Conservation (phyloP, 30 jellyfish, hydroid and myxozoan genomes). For the Cassiopea xamachana region DNA sequence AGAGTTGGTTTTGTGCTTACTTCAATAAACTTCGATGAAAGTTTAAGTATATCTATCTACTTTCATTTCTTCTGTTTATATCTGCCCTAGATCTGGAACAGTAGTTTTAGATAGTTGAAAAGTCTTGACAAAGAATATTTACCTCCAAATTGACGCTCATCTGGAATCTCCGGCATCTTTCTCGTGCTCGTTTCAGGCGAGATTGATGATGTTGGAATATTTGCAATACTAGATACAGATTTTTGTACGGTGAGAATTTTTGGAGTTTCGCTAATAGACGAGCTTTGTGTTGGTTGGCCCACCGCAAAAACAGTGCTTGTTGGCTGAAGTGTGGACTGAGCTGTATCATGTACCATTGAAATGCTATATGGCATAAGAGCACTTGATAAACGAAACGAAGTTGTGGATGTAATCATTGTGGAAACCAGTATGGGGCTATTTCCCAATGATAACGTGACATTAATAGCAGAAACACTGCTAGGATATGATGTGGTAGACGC, state of each 20-base stretch:
- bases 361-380: conserved; percentile 46
- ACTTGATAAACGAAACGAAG: conserved; percentile 17
- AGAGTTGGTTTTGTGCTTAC: too few relatives aligned
- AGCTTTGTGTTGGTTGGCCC: background rate
- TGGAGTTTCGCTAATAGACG: conserved; percentile 4
- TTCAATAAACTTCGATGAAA: too few relatives aligned
- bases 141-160: conserved; percentile 54
- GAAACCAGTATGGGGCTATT: conserved; percentile 11
- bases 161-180: conserved; percentile 60
- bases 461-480: background rate
- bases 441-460: background rate
- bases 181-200: background rate
- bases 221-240: background rate
- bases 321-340: conserved; percentile 22
- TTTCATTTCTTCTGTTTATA: too few relatives aligned
- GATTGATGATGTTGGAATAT: background rate
- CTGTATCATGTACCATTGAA: conserved; percentile 30
- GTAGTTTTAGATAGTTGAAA: too few relatives aligned
- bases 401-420: conserved; percentile 30
- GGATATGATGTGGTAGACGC: background rate
- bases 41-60: too few relatives aligned
- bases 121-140: background rate
- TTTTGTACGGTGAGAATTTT: background rate
- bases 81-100: too few relatives aligned
- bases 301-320: conserved; percentile 12